These are phyloP conservation scores for Brachypalpus laphriformis DNA, from an alignment of 2,888 invertebrate genomes.

Conservation along the genomic window DNA sequence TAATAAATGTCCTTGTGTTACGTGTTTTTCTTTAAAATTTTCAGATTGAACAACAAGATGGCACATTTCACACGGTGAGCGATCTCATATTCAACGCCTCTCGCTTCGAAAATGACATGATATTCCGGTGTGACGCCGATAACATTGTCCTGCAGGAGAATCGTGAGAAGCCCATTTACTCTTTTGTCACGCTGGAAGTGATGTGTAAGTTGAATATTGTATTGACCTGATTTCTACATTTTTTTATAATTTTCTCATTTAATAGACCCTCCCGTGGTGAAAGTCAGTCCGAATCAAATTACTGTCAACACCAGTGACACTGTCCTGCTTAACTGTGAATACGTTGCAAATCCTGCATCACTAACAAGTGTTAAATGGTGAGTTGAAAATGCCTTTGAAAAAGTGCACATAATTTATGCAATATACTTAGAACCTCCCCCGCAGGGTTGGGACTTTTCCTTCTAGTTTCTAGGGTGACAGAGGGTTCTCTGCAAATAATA, in stretches of 20 bases:
- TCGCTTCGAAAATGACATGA: slow-evolving; percentile 90
- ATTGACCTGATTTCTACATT: not conserved
- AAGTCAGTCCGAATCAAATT: slow-evolving; percentile 88
- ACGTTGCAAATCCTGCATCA: slow-evolving; percentile 93
- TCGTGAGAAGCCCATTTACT: slow-evolving; percentile 89
- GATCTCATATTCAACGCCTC: slow-evolving; percentile 91
- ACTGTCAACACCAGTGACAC: slow-evolving; percentile 91
- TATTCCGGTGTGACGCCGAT: slow-evolving; percentile 91
- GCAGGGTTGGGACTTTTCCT: not conserved
- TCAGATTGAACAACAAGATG: slow-evolving; percentile 84
- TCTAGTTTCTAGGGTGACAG: not conserved
- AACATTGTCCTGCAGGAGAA: slow-evolving; percentile 91
- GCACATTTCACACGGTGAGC: slow-evolving; percentile 91
- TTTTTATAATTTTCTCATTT: slow-evolving; percentile 75
- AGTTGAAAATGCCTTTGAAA: slow-evolving; percentile 71
- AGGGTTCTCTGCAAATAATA: not conserved
- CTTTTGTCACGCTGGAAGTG: slow-evolving; percentile 89
- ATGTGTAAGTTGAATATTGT: slow-evolving; percentile 88
- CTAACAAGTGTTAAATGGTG: slow-evolving; percentile 91
- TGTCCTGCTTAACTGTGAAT: slow-evolving; percentile 90
- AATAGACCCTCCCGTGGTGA: slow-evolving; percentile 93
- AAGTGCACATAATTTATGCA: slow-evolving; percentile 56
- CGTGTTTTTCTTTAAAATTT: not conserved
- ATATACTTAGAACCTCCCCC: slow-evolving; percentile 34
- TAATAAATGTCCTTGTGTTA: not conserved